phyloP scores from a whole-genome alignment of 2,797 vertebrate genomes.

The Squalus acanthias region DNA sequence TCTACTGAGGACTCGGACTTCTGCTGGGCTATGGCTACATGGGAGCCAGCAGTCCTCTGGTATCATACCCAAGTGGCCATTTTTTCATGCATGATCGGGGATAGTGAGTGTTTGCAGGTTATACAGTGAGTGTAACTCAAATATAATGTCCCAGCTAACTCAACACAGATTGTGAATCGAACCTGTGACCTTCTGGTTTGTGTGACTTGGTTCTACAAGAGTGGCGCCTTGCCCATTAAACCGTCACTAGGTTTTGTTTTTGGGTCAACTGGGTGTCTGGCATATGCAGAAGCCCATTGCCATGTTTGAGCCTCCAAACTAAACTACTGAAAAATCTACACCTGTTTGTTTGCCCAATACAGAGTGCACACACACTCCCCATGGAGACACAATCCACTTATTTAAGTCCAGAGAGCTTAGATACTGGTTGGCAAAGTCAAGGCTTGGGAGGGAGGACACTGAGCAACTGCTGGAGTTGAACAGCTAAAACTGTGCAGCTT shows the following conservation, averaged over 20 bases:
- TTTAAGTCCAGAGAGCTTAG: not conserved
- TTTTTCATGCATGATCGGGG: not conserved
- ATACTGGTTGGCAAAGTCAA: not conserved
- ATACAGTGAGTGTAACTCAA: not conserved
- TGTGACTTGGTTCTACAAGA: not conserved
- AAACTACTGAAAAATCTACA: not conserved
- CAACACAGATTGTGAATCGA: not conserved
- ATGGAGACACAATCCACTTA: not conserved
- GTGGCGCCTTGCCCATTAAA: not conserved
- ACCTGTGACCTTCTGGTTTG: not conserved
- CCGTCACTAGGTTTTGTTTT: not conserved
- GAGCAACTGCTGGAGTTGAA: not conserved
- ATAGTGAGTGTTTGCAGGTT: not conserved
- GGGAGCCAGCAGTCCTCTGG: not conserved
- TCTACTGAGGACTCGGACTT: not conserved
- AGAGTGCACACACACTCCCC: not conserved
- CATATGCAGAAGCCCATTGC: not conserved
- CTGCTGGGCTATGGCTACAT: not conserved
- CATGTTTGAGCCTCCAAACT: not conserved
- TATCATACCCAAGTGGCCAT: not conserved
- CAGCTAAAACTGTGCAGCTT: not conserved
- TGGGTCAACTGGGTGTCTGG: not conserved
- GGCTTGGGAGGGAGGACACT: not conserved
- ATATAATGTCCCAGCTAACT: not conserved
- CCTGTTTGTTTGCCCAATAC: not conserved